Evolutionary conservation across 1,140 invertebrate species (phyloP), one percentile per base, ranked within the genome.

Genomic region (Aphidius ervi): DNA sequence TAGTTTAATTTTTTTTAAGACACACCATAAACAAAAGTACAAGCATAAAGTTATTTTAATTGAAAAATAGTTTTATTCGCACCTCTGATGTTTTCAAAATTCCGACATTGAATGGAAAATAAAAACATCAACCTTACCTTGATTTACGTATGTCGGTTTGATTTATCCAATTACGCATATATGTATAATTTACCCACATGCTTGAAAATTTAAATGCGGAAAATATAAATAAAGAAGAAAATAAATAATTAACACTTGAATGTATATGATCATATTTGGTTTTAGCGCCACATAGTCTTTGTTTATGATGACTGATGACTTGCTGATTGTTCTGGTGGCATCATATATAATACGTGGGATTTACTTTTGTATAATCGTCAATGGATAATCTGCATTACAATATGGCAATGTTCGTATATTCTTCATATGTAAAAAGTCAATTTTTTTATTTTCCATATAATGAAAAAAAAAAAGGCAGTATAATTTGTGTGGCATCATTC

Each of bases 391-490:
- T 65, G 61, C 64, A 63, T 68, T 56, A 63, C 61, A 57, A 46
- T 60, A 58, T 47, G 68, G 65, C 59, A 37, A 64, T 59, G 3
- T n/a, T 5, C 57, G 54, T 49, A 42, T 52, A 56, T 46, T 60
- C 52, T 41, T 46, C 40, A 40, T 50, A 55, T 16, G 16, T 45
- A 58, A 72, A 72, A 67, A 65, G 62, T 61, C 65, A 63, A 71
- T 73, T 71, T 70, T 68, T 69, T 73, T 65, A 16, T 16, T 70
- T 67, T 46, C 69, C 64, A 67, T 70, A 68, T 65, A 65, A 16
- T 47, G 64, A 62, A 56, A 20, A 9, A 63, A 49, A 59, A 42
- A 49, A 48, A 10, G 1, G 23, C 39, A 8, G 9, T 5, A 31
- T 31, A 9, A 54, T 8, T 2, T 1, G 5, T 6, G n/a, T 41